Percentiles rank a stretch among this genome's conserved stretches.
These are phyloP conservation scores for Drosophila quadrilineata DNA, from an alignment of 1,140 invertebrate species.

Conservation along the genomic window DNA sequence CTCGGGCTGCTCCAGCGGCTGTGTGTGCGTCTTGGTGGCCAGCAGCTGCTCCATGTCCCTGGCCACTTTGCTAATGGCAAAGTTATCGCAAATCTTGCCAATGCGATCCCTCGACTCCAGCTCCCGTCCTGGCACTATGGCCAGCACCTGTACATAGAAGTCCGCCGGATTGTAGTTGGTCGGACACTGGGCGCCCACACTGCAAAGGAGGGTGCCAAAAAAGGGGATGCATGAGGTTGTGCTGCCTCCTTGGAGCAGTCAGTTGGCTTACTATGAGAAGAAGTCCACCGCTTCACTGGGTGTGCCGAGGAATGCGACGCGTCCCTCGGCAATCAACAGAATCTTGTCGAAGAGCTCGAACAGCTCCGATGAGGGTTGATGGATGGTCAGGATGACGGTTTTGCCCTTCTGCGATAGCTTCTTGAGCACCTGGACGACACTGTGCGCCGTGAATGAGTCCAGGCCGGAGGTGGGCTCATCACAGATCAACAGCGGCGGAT, in stretches of 20 bases:
- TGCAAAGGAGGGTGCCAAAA: constrained; percentile 58
- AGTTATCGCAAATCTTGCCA: constrained; percentile 90
- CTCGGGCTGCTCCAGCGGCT: constrained; percentile 79
- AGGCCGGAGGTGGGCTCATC: constrained; percentile 97
- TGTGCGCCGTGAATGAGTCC: constrained; percentile 93
- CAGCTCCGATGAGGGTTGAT: constrained; percentile 97
- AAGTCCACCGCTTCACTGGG: constrained; percentile 89
- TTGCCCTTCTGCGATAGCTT: constrained; percentile 91
- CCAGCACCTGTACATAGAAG: constrained; percentile 95
- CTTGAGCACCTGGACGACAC: constrained; percentile 93
- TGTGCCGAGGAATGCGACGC: constrained; percentile 94
- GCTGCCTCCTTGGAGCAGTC: not conserved
- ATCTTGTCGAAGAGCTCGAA: constrained; percentile 96
- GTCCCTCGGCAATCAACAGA: constrained; percentile 94
- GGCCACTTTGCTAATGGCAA: constrained; percentile 83
- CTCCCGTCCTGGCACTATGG: constrained; percentile 92
- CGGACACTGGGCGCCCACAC: constrained; percentile 89
- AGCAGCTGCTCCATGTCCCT: constrained; percentile 81
- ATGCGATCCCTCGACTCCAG: constrained; percentile 88
- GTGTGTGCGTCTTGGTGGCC: constrained; percentile 67
- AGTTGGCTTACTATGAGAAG: constrained; percentile 88
- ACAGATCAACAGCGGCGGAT: constrained; percentile 97
- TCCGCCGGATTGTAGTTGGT: constrained; percentile 97
- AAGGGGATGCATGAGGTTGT: not conserved
- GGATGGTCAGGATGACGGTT: constrained; percentile 96